Evolutionary conservation across 2,797 vertebrate genomes (phyloP).

Genomic region (Clangula hyemalis): DNA sequence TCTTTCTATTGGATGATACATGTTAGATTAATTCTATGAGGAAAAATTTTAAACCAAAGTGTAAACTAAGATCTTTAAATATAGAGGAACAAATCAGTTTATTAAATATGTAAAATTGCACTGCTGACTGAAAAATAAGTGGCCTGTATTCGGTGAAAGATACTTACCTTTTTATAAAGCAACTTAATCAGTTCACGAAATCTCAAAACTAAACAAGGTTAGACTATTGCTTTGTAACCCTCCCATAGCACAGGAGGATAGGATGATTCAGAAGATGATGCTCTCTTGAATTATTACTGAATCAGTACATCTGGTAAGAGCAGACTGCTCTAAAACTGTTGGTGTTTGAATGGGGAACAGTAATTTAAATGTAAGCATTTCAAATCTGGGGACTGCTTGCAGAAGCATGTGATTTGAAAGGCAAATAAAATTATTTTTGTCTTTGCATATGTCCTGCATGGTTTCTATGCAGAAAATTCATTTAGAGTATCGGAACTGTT

Average conservation of each 20-base stretch:
- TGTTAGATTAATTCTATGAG: not conserved
- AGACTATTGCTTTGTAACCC: not conserved
- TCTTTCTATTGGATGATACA: not conserved
- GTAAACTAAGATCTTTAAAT: not conserved
- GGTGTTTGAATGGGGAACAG: not conserved
- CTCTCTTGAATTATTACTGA: not conserved
- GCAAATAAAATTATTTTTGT: no score
- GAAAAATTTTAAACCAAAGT: not conserved
- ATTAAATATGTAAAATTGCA: not conserved
- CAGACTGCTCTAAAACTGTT: constrained; percentile 32
- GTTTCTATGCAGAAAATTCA: not conserved
- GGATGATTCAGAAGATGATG: not conserved
- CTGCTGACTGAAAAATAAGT: not conserved
- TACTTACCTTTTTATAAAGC: not conserved
- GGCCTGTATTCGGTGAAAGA: not conserved
- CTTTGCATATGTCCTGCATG: not conserved
- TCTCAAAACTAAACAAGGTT: not conserved
- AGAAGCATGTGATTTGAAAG: not conserved
- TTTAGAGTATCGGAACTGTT: not conserved
- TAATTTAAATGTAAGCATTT: not conserved
- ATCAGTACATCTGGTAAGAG: constrained; percentile 53
- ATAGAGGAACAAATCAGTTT: not conserved
- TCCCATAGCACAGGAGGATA: not conserved
- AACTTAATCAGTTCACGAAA: not conserved
- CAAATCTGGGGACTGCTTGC: not conserved